Evolutionary conservation across 2,797 vertebrate species (phyloP).

Genomic region (Psittacula derbiana): DNA sequence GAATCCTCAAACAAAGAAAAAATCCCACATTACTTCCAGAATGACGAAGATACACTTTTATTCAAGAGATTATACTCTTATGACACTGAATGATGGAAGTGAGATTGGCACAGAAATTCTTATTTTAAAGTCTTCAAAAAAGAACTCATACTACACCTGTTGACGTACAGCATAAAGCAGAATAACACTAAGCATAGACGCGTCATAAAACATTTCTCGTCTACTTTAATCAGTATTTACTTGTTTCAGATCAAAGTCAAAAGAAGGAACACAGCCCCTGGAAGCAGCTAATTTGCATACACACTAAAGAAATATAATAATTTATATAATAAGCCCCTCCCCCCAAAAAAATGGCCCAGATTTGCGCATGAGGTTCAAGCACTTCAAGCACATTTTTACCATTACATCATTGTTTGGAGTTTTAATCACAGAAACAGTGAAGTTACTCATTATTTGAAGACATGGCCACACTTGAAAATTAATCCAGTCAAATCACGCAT

Average conservation of each 20-base stretch:
- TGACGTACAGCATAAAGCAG: background rate
- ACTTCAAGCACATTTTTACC: background rate
- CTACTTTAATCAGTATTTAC: background rate
- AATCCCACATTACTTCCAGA: background rate
- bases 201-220: background rate
- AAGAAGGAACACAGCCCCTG: background rate
- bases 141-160: background rate
- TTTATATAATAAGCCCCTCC: background rate
- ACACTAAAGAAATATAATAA: background rate
- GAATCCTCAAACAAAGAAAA: background rate
- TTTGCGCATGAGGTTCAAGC: background rate
- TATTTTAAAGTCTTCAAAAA: background rate
- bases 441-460: background rate
- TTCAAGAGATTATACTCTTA: background rate
- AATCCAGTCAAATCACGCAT: background rate
- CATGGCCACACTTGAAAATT: background rate
- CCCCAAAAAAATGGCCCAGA: background rate
- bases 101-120: background rate
- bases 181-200: background rate
- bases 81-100: background rate
- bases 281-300: background rate
- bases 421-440: background rate
- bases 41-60: background rate
- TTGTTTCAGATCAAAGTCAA: slow-evolving; percentile 4
- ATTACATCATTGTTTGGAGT: background rate